Base-by-base conservation (phyloP, 2,797 vertebrate species). In the Scomberomorus guttatus region DNA sequence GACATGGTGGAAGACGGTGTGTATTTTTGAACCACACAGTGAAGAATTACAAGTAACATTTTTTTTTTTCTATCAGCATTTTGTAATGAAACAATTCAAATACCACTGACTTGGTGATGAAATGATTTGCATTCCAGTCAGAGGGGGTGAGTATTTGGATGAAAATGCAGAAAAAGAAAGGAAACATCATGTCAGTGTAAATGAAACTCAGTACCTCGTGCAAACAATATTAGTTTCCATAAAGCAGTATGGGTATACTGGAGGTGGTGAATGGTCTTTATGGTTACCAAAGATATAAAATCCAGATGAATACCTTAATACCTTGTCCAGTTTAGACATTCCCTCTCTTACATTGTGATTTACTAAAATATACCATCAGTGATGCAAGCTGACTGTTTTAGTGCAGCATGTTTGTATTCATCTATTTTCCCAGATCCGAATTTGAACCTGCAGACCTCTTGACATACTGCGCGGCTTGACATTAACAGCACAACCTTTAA, bases 121-220 rank as follows among this genome's bases (percentile, higher is more conserved):
- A 75, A 25, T 79, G n/a, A 75, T 86, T 76, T 87, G 54, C 68
- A 72, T 84, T 80, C 54, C 37, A 58, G 39, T 74, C 75, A 52
- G 62, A 81, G 44, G 48, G 46, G 44, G 24, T 34, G 44, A 51
- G 25, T 70, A 64, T 81, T 81, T 73, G 64, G 72, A 84, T 87
- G 79, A 84, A 80, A 86, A 83, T 74, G 59, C 69, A 79, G 59
- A 80, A 85, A 84, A 79, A 57, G 39, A 75, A 17, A 72, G 66
- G 64, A 52, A 68, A 24, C 64, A 64, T 70, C 17, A 12, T 84
- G 75, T 76, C 82, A 75, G 29, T 74, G 27, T 59, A 75, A 83
- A 89, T 83, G 56, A 85, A 82, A 89, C 51, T 83, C 74, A 57
- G 59, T 20, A 25, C 78, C 63, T 77, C 22, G 15, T 79, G 55